Base-by-base conservation (phyloP, 2,113 vertebrate genomes). In the Xiphorhynchus elegans region DNA sequence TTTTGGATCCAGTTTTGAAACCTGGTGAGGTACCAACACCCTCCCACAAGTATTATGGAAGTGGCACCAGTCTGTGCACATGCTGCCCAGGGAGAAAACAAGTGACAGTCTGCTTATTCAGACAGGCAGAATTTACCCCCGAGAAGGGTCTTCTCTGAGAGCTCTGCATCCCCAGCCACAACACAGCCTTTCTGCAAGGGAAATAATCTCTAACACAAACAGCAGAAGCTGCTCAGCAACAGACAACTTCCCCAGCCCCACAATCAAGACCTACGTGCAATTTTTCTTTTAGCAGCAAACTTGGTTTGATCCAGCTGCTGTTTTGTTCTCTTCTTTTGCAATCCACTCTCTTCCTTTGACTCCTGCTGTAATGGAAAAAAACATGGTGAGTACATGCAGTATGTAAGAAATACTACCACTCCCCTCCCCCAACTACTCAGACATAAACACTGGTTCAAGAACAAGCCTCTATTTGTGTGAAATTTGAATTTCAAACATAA, bases 271-370 rank as follows among this genome's bases (percentile, higher is more conserved):
- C 80, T 98, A 98, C 98, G 98, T 98, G 98, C 92, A 94, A 98
- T 98, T 97, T 97, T 98, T 92, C 98, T 98, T 95, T 97, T 98
- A 87, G 97, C 92, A 95, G 97, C 73, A 96, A 96, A 97, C 83
- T 97, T 98, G 8, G 83, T 74, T 97, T 96, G 97, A 75, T 98
- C 98, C 50, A 93, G 94, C 83, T 97, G 97, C 87, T 97, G 97
- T 90, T 97, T 97, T 92, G 92, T 96, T 97, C 97, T 98, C 87
- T 85, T 98, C 95, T 95, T 98, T 87, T 97, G 97, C 67, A 97
- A 94, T 94, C 80, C 95, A 58, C 91, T 97, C 80, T 98, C 98
- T 52, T 98, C 98, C 79, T 98, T 97, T 75, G 96, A 87, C 84
- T 98, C 98, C 96, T 98, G 96, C 89, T 96, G 87, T 33, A 98